Percentiles rank a stretch among this genome's conserved stretches.
Evolutionary conservation across 2,888 invertebrate genomes (phyloP).

Genomic region (Folsomia manolachei): DNA sequence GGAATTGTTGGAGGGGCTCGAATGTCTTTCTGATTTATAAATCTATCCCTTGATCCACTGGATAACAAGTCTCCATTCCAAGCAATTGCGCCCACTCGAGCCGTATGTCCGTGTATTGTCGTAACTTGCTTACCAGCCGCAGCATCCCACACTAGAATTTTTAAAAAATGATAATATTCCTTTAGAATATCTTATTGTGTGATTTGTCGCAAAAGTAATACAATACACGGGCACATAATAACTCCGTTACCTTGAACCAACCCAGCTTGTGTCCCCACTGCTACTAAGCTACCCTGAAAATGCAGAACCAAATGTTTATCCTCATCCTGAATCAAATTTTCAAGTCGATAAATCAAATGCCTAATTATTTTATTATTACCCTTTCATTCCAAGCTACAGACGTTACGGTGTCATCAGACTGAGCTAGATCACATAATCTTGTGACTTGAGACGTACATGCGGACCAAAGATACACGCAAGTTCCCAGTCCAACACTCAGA

Average conservation of each 20-base stretch:
- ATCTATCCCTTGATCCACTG: constrained; percentile 89
- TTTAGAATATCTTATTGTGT: too few species aligned
- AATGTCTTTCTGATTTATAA: constrained; percentile 91
- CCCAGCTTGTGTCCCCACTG: constrained; percentile 96
- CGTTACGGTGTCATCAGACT: constrained; percentile 91
- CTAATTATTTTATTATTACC: constrained; percentile 52
- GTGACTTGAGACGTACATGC: constrained; percentile 98
- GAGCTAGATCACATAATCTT: constrained; percentile 88
- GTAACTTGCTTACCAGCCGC: constrained; percentile 83
- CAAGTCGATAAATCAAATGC: background rate
- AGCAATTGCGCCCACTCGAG: constrained; percentile 87
- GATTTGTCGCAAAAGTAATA: too few species aligned
- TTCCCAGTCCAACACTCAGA: constrained; percentile 93
- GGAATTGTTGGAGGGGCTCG: constrained; percentile 74
- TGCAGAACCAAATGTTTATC: too few species aligned
- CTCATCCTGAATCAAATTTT: background rate
- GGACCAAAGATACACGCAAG: constrained; percentile 98
- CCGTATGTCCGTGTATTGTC: constrained; percentile 86
- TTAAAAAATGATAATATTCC: too few species aligned
- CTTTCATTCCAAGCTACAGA: constrained; percentile 99
- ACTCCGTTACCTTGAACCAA: too few species aligned
- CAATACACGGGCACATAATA: too few species aligned
- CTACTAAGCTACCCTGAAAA: constrained; percentile 78
- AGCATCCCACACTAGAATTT: constrained; percentile 99
- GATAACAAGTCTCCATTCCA: constrained; percentile 97